phyloP scores from a whole-genome alignment of 2,888 invertebrate genomes.

The Cantharis flavilabris region DNA sequence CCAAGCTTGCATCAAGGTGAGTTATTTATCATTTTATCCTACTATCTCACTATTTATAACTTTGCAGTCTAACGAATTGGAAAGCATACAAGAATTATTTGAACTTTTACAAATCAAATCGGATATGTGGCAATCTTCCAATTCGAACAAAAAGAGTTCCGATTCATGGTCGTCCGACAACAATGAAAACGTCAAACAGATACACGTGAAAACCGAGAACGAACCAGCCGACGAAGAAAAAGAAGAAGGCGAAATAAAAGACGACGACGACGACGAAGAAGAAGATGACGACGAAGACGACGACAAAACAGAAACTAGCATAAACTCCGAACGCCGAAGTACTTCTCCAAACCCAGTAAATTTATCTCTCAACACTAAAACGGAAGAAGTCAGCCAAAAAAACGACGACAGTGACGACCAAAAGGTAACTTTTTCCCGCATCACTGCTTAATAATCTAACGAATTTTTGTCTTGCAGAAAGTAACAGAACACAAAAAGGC shows the following conservation, averaged over 20 bases:
- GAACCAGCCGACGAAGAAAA: conserved; percentile 55
- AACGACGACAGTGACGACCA: conserved; percentile 45
- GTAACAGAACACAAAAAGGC: conserved; percentile 44
- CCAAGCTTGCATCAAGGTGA: conserved; percentile 79
- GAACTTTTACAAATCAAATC: conserved; percentile 84
- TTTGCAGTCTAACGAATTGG: conserved; percentile 77
- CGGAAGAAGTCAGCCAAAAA: conserved; percentile 51
- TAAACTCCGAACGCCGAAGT: conserved; percentile 65
- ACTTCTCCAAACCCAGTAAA: conserved; percentile 84
- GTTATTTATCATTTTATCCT: conserved; percentile 23
- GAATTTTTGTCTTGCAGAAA: conserved; percentile 38
- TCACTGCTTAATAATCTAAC: not conserved
- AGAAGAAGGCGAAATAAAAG: conserved; percentile 59
- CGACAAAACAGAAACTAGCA: conserved; percentile 48
- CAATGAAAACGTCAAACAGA: conserved; percentile 39
- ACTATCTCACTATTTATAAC: conserved; percentile 21
- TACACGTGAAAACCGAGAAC: conserved; percentile 46
- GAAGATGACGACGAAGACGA: conserved; percentile 45
- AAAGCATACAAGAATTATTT: conserved; percentile 81
- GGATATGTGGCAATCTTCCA: conserved; percentile 69
- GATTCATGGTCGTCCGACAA: conserved; percentile 47
- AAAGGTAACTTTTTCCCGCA: not conserved
- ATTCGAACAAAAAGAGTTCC: conserved; percentile 51
- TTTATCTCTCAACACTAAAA: conserved; percentile 59
- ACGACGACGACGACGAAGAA: conserved; percentile 57